A percentile compares a stretch with the other conserved stretches of the same genome.
Evolutionary conservation across 2,113 vertebrate genomes (phyloP).

Genomic region (Azemiops feae): DNA sequence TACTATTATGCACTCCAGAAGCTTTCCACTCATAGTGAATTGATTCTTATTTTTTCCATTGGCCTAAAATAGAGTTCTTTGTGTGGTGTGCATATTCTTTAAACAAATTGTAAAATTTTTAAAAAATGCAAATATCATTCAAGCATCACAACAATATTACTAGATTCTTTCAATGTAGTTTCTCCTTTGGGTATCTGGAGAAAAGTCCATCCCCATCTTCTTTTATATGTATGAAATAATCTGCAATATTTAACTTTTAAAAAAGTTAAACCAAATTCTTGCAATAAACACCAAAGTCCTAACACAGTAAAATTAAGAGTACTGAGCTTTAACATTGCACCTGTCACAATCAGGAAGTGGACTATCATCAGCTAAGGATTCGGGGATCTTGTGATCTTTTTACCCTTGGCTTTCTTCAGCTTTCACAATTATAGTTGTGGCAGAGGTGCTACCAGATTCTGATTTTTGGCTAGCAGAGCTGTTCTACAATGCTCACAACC

Average conservation of each 20-base stretch:
- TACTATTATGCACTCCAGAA: slow-evolving; percentile 2
- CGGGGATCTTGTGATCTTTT: not conserved
- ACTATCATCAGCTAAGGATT: not conserved
- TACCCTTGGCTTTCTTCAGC: not conserved
- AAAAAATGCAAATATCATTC: not conserved
- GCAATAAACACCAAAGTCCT: not conserved
- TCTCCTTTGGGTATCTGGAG: not conserved
- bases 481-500: not conserved
- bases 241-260: not conserved
- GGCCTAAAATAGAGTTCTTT: not conserved
- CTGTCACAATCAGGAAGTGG: not conserved
- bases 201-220: not conserved
- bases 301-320: not conserved
- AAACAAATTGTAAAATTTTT: not conserved
- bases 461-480: not conserved
- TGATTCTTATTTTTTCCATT: not conserved
- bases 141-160: not conserved
- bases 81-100: not conserved
- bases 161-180: not conserved
- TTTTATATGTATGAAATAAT: not conserved
- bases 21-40: not conserved
- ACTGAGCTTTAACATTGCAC: not conserved
- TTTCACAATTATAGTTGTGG: not conserved
- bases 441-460: not conserved
- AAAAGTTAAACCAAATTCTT: not conserved